A percentile compares a stretch with the other conserved stretches of the same genome.
Conservation (phyloP, 2,113 vertebrate genomes). For the Orientallactaga bullata region DNA sequence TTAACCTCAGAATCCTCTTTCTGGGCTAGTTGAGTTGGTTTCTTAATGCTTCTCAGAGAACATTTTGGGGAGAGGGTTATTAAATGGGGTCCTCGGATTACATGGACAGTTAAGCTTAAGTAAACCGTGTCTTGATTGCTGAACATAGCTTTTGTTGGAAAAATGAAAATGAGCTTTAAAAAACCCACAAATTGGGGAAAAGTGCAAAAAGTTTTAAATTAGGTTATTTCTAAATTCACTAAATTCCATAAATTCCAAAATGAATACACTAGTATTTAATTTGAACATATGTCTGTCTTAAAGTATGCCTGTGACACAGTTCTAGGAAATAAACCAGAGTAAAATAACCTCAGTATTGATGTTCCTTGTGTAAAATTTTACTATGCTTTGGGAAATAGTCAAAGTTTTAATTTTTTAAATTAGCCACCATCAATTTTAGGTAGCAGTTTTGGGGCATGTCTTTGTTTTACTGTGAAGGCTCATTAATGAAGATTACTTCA, state of each 20-base stretch:
- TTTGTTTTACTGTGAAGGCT: not conserved
- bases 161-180: not conserved
- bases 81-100: slow-evolving; percentile 25
- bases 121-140: slow-evolving; percentile 53
- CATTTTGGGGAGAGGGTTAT: slow-evolving; percentile 31
- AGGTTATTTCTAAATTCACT: slow-evolving; percentile 4
- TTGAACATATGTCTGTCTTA: not conserved
- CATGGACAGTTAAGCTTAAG: slow-evolving; percentile 78
- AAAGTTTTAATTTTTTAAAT: slow-evolving; percentile 29
- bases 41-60: slow-evolving; percentile 37
- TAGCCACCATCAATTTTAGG: not conserved
- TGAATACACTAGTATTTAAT: not conserved
- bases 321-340: not conserved
- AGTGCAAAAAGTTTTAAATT: slow-evolving; percentile 7
- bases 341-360: slow-evolving; percentile 15
- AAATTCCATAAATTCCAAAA: not conserved
- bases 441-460: not conserved
- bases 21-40: slow-evolving; percentile 24
- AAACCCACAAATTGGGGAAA: not conserved
- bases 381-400: slow-evolving; percentile 7
- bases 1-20: slow-evolving; percentile 86
- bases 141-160: slow-evolving; percentile 54
- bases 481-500: slow-evolving; percentile 4
- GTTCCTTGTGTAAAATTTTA: slow-evolving; percentile 43
- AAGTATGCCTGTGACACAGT: not conserved